A percentile compares a stretch with the other conserved stretches of the same genome.
These are phyloP conservation scores for Habropoda laboriosa DNA, from an alignment of 1,140 invertebrate genomes.

Conservation along the genomic window DNA sequence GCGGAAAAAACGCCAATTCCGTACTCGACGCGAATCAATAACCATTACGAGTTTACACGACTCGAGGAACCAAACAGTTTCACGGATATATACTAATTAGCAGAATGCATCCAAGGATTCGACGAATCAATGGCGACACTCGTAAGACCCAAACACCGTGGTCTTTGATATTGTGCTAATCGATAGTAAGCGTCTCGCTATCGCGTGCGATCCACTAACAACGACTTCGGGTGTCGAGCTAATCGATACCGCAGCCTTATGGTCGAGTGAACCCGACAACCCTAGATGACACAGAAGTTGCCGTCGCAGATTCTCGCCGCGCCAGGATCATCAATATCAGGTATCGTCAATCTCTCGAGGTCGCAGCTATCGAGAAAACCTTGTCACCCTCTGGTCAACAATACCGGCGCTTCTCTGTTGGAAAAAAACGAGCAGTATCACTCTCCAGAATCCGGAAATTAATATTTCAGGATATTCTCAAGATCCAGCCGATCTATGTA, in stretches of 20 bases:
- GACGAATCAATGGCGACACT: no score
- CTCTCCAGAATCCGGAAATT: no score
- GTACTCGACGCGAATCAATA: background rate
- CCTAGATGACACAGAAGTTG: background rate
- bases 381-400: conserved; percentile 8
- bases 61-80: background rate
- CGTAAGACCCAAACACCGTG: background rate
- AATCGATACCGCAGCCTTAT: background rate
- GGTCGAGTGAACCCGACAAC: background rate
- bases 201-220: background rate
- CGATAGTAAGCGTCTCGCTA: background rate
- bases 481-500: background rate
- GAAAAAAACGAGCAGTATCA: background rate
- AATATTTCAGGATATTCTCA: background rate
- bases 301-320: background rate
- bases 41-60: background rate
- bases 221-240: background rate
- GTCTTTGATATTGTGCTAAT: background rate
- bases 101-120: background rate
- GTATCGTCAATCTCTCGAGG: conserved; percentile 20
- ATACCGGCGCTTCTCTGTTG: background rate
- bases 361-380: background rate
- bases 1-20: background rate
- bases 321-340: conserved; percentile 20
- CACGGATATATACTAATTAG: background rate